phyloP scores from a whole-genome alignment of 2,888 invertebrate genomes.

The Stegophylla sp. region DNA sequence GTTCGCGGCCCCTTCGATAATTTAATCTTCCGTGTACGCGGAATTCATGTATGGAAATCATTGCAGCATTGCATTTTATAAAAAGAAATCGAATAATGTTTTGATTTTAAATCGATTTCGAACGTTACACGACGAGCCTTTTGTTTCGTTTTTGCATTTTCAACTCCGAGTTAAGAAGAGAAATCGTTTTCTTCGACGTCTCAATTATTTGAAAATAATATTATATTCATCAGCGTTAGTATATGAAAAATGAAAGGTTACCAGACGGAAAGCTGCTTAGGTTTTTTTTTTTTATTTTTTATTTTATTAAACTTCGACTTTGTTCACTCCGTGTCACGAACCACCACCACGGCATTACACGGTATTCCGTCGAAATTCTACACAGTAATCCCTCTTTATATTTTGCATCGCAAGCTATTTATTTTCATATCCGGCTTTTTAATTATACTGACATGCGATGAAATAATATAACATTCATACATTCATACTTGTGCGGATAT shows the following conservation, averaged over 20 bases:
- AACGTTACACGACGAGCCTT: not conserved
- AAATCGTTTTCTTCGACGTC: slow-evolving; percentile 3
- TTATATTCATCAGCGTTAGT: slow-evolving; percentile 19
- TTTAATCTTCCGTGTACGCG: not conserved
- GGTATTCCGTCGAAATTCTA: slow-evolving; percentile 1
- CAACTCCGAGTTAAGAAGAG: not conserved
- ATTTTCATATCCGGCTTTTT: slow-evolving; percentile 12
- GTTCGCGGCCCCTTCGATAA: not conserved
- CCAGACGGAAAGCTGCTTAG: slow-evolving; percentile 15
- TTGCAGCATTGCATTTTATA: not conserved
- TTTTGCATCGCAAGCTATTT: slow-evolving; percentile 27
- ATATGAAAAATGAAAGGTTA: slow-evolving; percentile 27
- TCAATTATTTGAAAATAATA: not conserved
- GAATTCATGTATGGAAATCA: not conserved
- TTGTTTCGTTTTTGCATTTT: not conserved
- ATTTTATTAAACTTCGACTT: slow-evolving; percentile 32
- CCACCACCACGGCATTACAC: not conserved
- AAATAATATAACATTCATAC: no score
- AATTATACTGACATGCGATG: slow-evolving; percentile 6
- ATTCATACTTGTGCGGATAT: no score
- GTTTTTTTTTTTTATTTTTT: slow-evolving; percentile 17
- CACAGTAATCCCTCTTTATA: not conserved
- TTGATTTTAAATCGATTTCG: not conserved
- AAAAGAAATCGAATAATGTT: not conserved
- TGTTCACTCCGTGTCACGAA: not conserved